Evolutionary conservation across 1,140 invertebrate genomes (phyloP).

Genomic region (Drosophila ananassae): DNA sequence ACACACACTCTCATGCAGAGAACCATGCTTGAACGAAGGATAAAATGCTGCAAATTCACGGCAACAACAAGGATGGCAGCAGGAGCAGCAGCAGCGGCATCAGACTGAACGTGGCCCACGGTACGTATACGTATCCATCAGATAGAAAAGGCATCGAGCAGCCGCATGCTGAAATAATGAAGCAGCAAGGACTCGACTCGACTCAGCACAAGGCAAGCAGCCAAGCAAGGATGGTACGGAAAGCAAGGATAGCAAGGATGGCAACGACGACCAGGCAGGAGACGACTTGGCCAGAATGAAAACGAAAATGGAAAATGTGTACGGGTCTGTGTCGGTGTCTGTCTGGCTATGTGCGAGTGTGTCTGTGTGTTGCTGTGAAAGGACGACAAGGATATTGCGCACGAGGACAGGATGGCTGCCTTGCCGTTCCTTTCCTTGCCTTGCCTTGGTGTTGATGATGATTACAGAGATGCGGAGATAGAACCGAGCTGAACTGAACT

Average conservation of each 20-base stretch:
- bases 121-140: slow-evolving; percentile 82
- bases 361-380: slow-evolving; percentile 48
- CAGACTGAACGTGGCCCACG: slow-evolving; percentile 57
- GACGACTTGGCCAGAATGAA: slow-evolving; percentile 72
- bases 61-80: slow-evolving; percentile 58
- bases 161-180: slow-evolving; percentile 81
- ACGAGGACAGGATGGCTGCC: slow-evolving; percentile 78
- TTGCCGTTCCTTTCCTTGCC: slow-evolving; percentile 50
- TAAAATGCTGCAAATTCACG: slow-evolving; percentile 81
- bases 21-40: slow-evolving; percentile 70
- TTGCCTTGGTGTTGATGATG: slow-evolving; percentile 79
- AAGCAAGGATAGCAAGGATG: slow-evolving; percentile 37
- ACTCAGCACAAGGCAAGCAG: slow-evolving; percentile 40
- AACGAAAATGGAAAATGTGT: slow-evolving; percentile 80
- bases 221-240: slow-evolving; percentile 11
- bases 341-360: slow-evolving; percentile 22
- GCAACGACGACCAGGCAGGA: slow-evolving; percentile 37
- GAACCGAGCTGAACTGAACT: slow-evolving; percentile 57
- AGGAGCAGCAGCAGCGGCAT: slow-evolving; percentile 21
- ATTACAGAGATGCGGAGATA: slow-evolving; percentile 81
- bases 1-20: slow-evolving; percentile 29
- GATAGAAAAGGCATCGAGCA: slow-evolving; percentile 80
- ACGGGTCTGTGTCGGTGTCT: slow-evolving; percentile 45
- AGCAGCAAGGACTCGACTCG: slow-evolving; percentile 79
- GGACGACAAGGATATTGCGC: slow-evolving; percentile 79